Evolutionary conservation across 1,140 invertebrate genomes (phyloP), one percentile per base, ranked within the genome.

Genomic region (Drosophila obscura): DNA sequence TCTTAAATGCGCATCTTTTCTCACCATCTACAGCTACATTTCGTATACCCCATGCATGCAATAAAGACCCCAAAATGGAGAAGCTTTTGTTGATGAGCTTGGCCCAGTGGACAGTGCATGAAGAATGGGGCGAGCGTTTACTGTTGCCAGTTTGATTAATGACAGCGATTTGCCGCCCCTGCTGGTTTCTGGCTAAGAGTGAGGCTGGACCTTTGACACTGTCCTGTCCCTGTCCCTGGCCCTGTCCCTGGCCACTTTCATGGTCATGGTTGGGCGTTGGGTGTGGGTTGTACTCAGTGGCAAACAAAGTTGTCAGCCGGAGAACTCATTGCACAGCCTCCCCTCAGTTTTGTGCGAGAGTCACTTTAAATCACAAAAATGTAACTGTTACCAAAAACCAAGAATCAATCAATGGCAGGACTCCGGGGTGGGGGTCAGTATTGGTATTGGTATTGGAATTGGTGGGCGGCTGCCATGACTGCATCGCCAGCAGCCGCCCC

Each of bases 71-170:
- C 67, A 69, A 62, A 80, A 24, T 3, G 24, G 73, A 60, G 77
- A 74, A 63, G 66, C 55, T 53, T 73, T 66, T 65, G 57, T 53
- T 72, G 77, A 67, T 31, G 62, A 35, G 49, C 60, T 16, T 13
- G 9, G 9, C 4, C 11, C 35, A 11, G 35, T 39, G 9, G 11
- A 39, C 19, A n/a, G 22, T 7, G 43, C 1, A 41, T 41, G 5
- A 24, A 28, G 26, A 13, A 26, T 41, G 55, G 24, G 46, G 44
- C 5, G 46, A 31, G 26, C 22, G 57, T 46, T 19, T 48, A 24
- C 64, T 63, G 77, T 59, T 61, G 77, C 67, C 67, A 63, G 75
- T 85, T 85, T 87, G 82, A 87, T 87, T 87, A 87, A 87, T 87
- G 82, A 79, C 64, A 24, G 43, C 83, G 83, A 88, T 85, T 85